Evolutionary conservation across 2,797 vertebrate species (phyloP).

Genomic region (Sebastes kiyomatsui): DNA sequence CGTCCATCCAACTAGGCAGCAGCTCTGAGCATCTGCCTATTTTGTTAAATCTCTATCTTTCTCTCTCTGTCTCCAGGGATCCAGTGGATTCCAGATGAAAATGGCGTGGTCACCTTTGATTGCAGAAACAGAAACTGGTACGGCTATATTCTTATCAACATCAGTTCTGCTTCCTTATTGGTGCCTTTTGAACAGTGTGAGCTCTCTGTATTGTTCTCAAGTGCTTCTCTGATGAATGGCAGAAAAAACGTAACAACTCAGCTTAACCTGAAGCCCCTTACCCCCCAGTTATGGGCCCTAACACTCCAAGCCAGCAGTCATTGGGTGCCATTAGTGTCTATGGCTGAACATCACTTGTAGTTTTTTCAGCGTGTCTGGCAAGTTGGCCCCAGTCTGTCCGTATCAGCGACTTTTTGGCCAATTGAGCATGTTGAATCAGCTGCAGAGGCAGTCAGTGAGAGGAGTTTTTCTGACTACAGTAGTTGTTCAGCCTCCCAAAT

Average conservation of each 20-base stretch:
- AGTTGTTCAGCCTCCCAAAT: background rate
- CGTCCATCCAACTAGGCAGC: background rate
- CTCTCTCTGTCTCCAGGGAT: slow-evolving; percentile 83
- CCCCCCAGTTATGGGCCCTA: background rate
- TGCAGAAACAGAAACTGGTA: slow-evolving; percentile 96
- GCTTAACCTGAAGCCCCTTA: background rate
- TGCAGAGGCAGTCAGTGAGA: background rate
- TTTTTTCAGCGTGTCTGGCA: background rate
- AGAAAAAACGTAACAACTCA: background rate
- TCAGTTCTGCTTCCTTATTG: background rate
- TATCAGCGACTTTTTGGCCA: background rate
- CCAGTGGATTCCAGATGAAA: slow-evolving; percentile 94
- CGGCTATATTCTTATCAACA: slow-evolving; percentile 22
- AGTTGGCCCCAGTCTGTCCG: background rate
- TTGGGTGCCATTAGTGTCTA: background rate
- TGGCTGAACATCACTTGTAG: background rate
- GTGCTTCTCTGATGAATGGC: background rate
- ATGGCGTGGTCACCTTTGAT: slow-evolving; percentile 94
- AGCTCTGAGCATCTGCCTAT: background rate
- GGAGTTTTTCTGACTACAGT: background rate
- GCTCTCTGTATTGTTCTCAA: background rate
- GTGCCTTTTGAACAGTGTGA: background rate
- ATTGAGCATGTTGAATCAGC: slow-evolving; percentile 19
- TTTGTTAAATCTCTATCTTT: background rate
- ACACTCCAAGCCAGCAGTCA: background rate